These are phyloP conservation scores for Mugil cephalus DNA, from an alignment of 2,113 vertebrate genomes.

Conservation along the genomic window DNA sequence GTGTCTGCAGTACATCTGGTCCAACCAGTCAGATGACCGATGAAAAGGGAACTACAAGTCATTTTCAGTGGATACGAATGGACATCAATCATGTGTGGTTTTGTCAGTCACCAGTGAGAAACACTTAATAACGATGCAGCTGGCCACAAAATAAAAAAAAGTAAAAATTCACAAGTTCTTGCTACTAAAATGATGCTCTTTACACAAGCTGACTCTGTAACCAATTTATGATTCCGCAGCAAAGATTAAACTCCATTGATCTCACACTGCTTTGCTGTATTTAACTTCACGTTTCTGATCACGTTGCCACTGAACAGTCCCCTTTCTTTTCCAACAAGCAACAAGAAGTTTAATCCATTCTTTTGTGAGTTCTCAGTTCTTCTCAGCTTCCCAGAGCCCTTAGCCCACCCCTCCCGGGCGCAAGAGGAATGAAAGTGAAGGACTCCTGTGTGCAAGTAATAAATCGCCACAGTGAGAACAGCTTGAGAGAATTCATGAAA, in stretches of 20 bases:
- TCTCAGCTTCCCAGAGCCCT: background rate
- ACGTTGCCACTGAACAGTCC: background rate
- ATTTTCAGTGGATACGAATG: too few relatives aligned
- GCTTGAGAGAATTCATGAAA: background rate
- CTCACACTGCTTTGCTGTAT: too few relatives aligned
- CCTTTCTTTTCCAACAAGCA: background rate
- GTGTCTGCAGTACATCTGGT: too few relatives aligned
- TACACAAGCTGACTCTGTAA: background rate
- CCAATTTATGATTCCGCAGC: too few relatives aligned
- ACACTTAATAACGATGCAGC: too few relatives aligned
- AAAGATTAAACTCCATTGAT: background rate
- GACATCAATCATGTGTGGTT: too few relatives aligned
- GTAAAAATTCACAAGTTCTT: too few relatives aligned
- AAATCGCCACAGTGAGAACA: background rate
- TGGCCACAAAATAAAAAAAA: too few relatives aligned
- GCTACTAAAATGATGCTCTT: background rate
- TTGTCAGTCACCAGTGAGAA: too few relatives aligned
- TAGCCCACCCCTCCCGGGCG: background rate
- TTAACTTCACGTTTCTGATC: too few relatives aligned
- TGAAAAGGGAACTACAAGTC: too few relatives aligned
- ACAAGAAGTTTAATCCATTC: background rate
- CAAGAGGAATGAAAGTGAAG: constrained; percentile 6
- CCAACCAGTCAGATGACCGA: too few relatives aligned
- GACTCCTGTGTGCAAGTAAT: background rate
- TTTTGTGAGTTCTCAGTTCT: background rate